These are phyloP conservation scores for Asbolus verrucosus DNA, from an alignment of 1,140 invertebrate species.

Conservation along the genomic window DNA sequence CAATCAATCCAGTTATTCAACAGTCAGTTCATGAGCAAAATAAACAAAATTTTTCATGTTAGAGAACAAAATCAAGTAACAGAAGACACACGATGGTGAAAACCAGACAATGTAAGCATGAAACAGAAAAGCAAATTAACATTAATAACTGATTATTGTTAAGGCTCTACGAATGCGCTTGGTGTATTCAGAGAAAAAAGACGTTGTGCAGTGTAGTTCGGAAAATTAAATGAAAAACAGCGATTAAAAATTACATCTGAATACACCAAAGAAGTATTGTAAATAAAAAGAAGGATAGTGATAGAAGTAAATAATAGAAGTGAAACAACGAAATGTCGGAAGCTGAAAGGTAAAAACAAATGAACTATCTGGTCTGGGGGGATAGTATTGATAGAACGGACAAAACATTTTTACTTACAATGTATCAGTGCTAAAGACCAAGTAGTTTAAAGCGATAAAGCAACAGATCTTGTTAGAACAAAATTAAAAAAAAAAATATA, in stretches of 20 bases:
- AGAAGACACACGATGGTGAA: conserved; percentile 41
- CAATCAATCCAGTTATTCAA: conserved; percentile 23
- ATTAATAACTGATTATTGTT: conserved; percentile 49
- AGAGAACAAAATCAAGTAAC: conserved; percentile 19
- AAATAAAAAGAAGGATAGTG: too few species aligned
- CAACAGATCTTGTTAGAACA: conserved; percentile 52
- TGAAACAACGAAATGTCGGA: conserved; percentile 27
- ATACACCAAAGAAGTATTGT: neutral
- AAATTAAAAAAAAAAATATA: conserved; percentile 47
- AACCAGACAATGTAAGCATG: conserved; percentile 63
- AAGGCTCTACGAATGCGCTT: neutral
- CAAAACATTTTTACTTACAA: conserved; percentile 56
- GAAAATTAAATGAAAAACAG: too few species aligned
- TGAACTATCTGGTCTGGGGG: conserved; percentile 5
- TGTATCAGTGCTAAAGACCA: conserved; percentile 47
- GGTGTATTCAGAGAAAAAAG: conserved; percentile 6
- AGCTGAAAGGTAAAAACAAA: conserved; percentile 20
- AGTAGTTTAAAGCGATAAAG: conserved; percentile 51
- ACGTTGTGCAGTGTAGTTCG: too few species aligned
- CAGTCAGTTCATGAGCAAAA: conserved; percentile 24
- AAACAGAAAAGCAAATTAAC: conserved; percentile 62
- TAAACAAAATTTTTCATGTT: conserved; percentile 5
- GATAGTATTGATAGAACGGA: conserved; percentile 8
- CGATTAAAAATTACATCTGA: too few species aligned
- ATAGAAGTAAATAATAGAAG: too few species aligned